Base-by-base conservation (phyloP, 1,140 invertebrate species). In the Mercenaria mercenaria region DNA sequence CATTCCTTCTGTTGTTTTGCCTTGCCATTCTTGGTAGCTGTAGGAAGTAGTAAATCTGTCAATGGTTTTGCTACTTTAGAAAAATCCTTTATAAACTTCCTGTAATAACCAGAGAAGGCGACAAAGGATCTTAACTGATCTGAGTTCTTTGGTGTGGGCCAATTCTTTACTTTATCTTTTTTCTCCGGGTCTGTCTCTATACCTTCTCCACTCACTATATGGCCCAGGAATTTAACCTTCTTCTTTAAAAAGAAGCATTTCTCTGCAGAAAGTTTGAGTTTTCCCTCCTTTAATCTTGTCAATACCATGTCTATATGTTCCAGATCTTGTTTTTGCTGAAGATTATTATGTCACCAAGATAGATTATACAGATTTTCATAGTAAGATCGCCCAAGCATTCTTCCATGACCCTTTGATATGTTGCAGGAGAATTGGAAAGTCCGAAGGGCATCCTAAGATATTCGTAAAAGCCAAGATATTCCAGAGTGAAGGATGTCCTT, bases 161-260 rank as follows among this genome's bases (percentile, higher is more conserved):
- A 93, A 32, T 93, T 74, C 26, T 52, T 47, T 34, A 95, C 80
- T n/a, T 91, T 90, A 39, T 91, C 64, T 32, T 92, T 84, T 74
- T 95, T 95, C 8, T 91, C 83, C 26, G 85, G 90, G 83, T 94
- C 89, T 3, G 92, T 59, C 18, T 80, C 43, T 29, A 94, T 83
- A 13, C 92, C 94, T 1, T 94, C 74, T 23, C n/a, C 37, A 20
- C 39, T 80, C 29, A 95, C 87, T 10, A 86, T 43, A 67, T 94
- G 90, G 0, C 92, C 93, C 0, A 94, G 59, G 80, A 92, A 93
- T 18, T 56, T 67, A 15, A 94, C 88, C 52, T 50, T 41, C 15
- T 34, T 82, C 67, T 94, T 84, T 20, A 94, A 94, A 90, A 97
- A 96, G 52, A 95, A 85, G 43, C 87, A 91, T 29, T 91, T 92